Base-by-base conservation (phyloP, 2,888 invertebrate species). In the Tetanocera ferruginea region DNA sequence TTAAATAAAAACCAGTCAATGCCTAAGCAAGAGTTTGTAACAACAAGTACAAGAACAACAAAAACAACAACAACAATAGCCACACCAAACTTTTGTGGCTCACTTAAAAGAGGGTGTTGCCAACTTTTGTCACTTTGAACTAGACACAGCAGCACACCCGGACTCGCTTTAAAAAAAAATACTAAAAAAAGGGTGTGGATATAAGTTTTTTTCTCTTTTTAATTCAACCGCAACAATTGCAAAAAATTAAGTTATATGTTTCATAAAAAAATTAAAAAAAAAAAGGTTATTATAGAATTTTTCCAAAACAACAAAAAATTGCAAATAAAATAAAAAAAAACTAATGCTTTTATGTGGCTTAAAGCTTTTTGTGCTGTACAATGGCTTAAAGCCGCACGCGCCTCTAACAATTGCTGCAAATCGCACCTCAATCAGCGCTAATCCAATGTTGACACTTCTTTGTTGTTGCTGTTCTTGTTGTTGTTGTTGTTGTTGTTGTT, bases 71-170 rank as follows among this genome's bases (percentile, higher is more conserved):
- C 43, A 43, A 43, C 3, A 43, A 11, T 43, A 43, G 43, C 43
- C 43, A 43, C 43, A 43, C 43, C 43, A 43, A 43, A 43, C 43
- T 43, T 43, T 43, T 43, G 43, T 43, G 43, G 11, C 43, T 43
- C 43, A 43, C 43, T 43, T 43, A 43, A 43, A 43, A 43, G 43
- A 43, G 84, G 85, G 85, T 85, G 84, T 84, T 84, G 85, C 85
- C 85, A 85, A 85, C 85, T 85, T 85, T 85, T 85, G 86, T 86
- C 86, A 86, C 85, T 84, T 84, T 81, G 80, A 81, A 84, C 82
- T 34, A 76, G 60, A 34, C 60, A 60, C 19, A 60, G 23, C 52
- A 31, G 62, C 34, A 76, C 49, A 66, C 51, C 62, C 51, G 60
- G 55, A 25, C 37, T 57, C 57, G 28, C 55, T 51, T 57, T 1